Evolutionary conservation across 1,140 invertebrate genomes (phyloP).

Genomic region (Babylonia areolata): DNA sequence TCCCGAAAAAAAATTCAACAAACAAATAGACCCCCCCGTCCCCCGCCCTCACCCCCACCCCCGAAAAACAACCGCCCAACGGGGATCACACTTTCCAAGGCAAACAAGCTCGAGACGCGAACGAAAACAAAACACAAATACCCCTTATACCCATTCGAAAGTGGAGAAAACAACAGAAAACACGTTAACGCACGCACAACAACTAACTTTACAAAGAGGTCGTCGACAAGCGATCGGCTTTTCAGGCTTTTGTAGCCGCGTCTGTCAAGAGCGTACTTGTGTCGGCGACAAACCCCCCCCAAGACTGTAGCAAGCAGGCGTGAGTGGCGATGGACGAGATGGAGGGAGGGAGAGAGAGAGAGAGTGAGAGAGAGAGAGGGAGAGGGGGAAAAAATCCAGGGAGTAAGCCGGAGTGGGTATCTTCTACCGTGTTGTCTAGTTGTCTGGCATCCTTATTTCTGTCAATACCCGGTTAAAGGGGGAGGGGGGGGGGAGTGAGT

Average conservation of each 20-base stretch:
- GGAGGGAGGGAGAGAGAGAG: too few relatives aligned
- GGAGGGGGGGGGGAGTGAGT: too few relatives aligned
- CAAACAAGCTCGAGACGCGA: not conserved
- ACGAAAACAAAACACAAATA: not conserved
- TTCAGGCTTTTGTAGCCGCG: not conserved
- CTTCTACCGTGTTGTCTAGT: not conserved
- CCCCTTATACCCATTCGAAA: not conserved
- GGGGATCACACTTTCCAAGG: not conserved
- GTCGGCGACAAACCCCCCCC: not conserved
- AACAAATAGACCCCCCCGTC: too few relatives aligned
- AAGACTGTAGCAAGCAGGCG: not conserved
- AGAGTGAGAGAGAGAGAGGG: too few relatives aligned
- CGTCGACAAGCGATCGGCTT: not conserved
- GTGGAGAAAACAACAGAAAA: not conserved
- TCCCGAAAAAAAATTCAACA: too few relatives aligned
- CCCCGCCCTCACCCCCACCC: too few relatives aligned
- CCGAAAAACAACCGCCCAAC: too few relatives aligned
- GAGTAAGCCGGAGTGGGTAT: not conserved
- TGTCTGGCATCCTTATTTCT: not conserved
- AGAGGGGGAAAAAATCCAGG: not conserved
- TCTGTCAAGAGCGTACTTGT: conserved; percentile 12
- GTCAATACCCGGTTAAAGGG: not conserved
- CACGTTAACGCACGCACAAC: not conserved
- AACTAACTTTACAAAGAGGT: not conserved
- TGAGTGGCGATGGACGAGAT: too few relatives aligned